A percentile compares a stretch with the other conserved stretches of the same genome.
Conservation (phyloP, 2,888 invertebrate genomes). For the Aromia moschata region DNA sequence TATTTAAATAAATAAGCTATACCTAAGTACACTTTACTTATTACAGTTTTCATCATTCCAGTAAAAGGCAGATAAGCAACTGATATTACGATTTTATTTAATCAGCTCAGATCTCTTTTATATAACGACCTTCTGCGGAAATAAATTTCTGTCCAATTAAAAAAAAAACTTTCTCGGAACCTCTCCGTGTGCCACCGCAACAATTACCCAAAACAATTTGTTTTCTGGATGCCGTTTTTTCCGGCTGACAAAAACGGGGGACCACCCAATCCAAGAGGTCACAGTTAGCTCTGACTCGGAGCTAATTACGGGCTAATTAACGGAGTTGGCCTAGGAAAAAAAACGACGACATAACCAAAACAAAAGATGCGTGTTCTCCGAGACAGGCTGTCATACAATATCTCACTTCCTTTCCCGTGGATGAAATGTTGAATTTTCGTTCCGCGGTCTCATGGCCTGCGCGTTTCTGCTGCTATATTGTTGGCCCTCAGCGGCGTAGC, state of each 20-base stretch:
- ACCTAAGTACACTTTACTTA: too few relatives aligned
- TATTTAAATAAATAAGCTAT: too few relatives aligned
- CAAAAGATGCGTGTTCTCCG: slow-evolving; percentile 45
- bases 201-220: slow-evolving; percentile 21
- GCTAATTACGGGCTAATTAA: slow-evolving; percentile 54
- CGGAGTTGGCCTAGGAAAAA: slow-evolving; percentile 41
- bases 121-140: too few relatives aligned
- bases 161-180: too few relatives aligned
- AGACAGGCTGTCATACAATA: slow-evolving; percentile 53
- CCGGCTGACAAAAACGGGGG: slow-evolving; percentile 26
- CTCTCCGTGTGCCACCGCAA: too few relatives aligned
- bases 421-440: slow-evolving; percentile 4
- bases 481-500: background rate
- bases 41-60: too few relatives aligned
- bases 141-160: too few relatives aligned
- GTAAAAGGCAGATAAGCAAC: too few relatives aligned
- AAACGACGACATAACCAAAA: slow-evolving; percentile 38
- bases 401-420: slow-evolving; percentile 53
- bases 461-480: slow-evolving; percentile 2
- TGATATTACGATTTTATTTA: too few relatives aligned
- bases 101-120: too few relatives aligned
- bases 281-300: slow-evolving; percentile 35
- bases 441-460: slow-evolving; percentile 9
- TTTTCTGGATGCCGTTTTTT: slow-evolving; percentile 23
- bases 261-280: slow-evolving; percentile 39